A percentile compares a stretch with the other conserved stretches of the same genome.
These are phyloP conservation scores for Poecile atricapillus DNA, from an alignment of 2,113 vertebrate species.

Conservation along the genomic window DNA sequence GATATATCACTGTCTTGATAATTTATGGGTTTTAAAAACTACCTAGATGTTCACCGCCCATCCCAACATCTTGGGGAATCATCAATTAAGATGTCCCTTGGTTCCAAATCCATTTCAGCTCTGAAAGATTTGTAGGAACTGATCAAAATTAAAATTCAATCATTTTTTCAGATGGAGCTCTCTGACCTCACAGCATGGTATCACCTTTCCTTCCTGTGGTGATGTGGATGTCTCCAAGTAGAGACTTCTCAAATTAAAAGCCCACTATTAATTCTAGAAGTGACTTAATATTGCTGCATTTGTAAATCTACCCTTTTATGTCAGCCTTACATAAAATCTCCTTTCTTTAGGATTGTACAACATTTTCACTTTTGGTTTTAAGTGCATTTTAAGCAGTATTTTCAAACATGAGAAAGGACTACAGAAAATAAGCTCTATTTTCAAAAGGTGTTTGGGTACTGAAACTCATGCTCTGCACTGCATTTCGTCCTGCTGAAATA, in stretches of 20 bases:
- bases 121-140: not conserved
- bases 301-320: not conserved
- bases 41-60: slow-evolving; percentile 29
- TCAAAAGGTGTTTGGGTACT: not conserved
- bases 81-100: slow-evolving; percentile 20
- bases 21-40: slow-evolving; percentile 58
- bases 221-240: not conserved
- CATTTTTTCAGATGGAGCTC: not conserved
- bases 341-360: not conserved
- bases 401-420: not conserved
- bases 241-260: not conserved
- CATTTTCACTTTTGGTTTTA: not conserved
- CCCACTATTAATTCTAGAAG: not conserved
- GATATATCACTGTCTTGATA: slow-evolving; percentile 67
- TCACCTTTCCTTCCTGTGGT: not conserved
- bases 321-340: not conserved
- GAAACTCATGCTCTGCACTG: not conserved
- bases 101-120: not conserved
- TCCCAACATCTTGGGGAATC: not conserved
- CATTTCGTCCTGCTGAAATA: not conserved
- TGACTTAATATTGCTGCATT: not conserved
- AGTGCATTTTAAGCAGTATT: not conserved
- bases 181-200: not conserved
- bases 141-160: slow-evolving; percentile 14
- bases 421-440: not conserved